Base-by-base conservation (phyloP, 2,113 vertebrate species). In the Hydrolagus affinis region DNA sequence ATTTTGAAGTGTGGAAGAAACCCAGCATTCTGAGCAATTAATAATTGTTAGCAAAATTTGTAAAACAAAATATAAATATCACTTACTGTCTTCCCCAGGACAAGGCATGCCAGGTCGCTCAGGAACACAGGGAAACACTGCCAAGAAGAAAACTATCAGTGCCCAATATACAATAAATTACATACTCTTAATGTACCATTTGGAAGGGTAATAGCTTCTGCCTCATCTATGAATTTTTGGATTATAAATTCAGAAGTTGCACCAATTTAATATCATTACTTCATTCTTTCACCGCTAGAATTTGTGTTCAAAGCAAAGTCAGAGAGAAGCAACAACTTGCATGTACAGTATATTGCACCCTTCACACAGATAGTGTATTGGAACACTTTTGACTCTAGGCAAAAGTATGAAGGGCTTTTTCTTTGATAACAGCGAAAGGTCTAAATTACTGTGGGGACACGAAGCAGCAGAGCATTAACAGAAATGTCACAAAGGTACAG, bases 41-140 rank as follows among this genome's bases (percentile, higher is more conserved):
- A 68, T 32, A 28, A 83, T 9, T 83, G 44, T 6, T 44, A 44
- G 44, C 44, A 44, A 44, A 44, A 62, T 62, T 62, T 14, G 60
- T 8, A 6, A 30, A 62, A 62, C 64, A 44, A 70, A 12, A 0
- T 88, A 88, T 87, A 64, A 86, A 14, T 85, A 75, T 57, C 78
- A 94, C 98, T 97, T 91, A 99, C 98, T 98, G 76, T 99, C 97
- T 92, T 99, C 98, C 89, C 98, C 97, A 10, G 95, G 94, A 91
- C 98, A 99, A 0, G 98, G 97, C 98, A 99, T 98, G 86, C 98
- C 98, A 87, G 97, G 96, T 87, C 96, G 94, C 90, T 99, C 98
- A 85, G 98, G 98, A 85, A 97, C 88, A 91, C 96, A 98, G 4
- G 98, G 97, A 86, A 99, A 99, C n/a, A 99, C 97, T 99, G 91